Evolutionary conservation across 1,140 invertebrate genomes (phyloP).

Genomic region (Sweltsa coloradensis): DNA sequence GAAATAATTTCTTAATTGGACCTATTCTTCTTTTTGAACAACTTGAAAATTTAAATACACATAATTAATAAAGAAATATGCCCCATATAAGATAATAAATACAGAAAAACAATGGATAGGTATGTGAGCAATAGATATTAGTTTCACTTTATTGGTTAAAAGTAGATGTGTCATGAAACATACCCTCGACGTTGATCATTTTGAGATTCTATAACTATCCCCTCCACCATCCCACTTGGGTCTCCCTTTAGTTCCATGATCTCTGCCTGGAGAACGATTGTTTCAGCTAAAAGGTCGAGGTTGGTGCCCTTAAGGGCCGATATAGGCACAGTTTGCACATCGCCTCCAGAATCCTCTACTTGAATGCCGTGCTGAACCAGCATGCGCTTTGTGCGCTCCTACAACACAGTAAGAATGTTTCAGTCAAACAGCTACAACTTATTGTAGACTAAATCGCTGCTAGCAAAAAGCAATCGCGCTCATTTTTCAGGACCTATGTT

Average conservation of each 20-base stretch:
- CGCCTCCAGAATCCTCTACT: constrained; percentile 82
- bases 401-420: constrained; percentile 17
- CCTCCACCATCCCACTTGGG: constrained; percentile 74
- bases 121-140: too few species aligned
- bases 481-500: too few species aligned
- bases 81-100: too few species aligned
- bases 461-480: too few species aligned
- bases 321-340: constrained; percentile 81
- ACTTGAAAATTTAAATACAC: too few species aligned
- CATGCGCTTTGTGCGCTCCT: constrained; percentile 63
- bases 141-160: too few species aligned
- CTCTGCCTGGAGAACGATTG: constrained; percentile 77
- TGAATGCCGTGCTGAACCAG: constrained; percentile 65
- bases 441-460: neutral
- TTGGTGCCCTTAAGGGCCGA: constrained; percentile 81
- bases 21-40: too few species aligned
- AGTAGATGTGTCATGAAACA: too few species aligned
- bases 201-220: constrained; percentile 77
- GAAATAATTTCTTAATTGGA: too few species aligned
- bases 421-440: constrained; percentile 2
- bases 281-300: constrained; percentile 68
- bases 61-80: too few species aligned
- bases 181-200: constrained; percentile 57
- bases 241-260: constrained; percentile 75
- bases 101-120: too few species aligned